A percentile compares a stretch with the other conserved stretches of the same genome.
phyloP scores from a whole-genome alignment of 1,140 invertebrate genomes.

The Habropoda laboriosa region DNA sequence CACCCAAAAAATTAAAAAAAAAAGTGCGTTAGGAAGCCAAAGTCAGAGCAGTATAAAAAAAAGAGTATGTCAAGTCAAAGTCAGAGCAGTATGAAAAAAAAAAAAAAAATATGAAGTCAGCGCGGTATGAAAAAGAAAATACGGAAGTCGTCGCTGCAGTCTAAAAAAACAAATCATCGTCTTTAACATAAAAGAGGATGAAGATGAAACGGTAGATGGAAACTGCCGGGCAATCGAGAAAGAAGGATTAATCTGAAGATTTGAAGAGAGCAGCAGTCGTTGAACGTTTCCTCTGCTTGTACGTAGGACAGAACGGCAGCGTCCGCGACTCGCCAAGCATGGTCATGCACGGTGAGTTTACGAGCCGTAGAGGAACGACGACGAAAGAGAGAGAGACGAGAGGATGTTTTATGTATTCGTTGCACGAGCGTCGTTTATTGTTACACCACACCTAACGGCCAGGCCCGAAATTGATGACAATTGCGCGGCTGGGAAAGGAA shows the following conservation, averaged over 20 bases:
- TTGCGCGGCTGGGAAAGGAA: constrained; percentile 46
- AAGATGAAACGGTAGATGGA: no score
- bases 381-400: background rate
- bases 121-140: no score
- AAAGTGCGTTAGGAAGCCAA: no score
- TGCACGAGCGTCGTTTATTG: constrained; percentile 58
- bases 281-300: background rate
- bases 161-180: no score
- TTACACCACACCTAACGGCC: constrained; percentile 54
- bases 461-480: constrained; percentile 56
- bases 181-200: no score
- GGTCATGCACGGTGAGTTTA: constrained; percentile 22
- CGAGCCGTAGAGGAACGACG: constrained; percentile 6
- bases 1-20: no score
- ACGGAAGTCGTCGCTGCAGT: no score
- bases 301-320: background rate
- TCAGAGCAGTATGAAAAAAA: no score
- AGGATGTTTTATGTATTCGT: constrained; percentile 49
- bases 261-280: background rate
- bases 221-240: background rate
- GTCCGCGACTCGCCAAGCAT: background rate
- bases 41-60: no score
- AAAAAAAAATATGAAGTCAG: no score
- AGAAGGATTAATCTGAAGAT: background rate
- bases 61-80: no score